Evolutionary conservation across 2,888 invertebrate genomes (phyloP).

Genomic region (Candidula unifasciata): DNA sequence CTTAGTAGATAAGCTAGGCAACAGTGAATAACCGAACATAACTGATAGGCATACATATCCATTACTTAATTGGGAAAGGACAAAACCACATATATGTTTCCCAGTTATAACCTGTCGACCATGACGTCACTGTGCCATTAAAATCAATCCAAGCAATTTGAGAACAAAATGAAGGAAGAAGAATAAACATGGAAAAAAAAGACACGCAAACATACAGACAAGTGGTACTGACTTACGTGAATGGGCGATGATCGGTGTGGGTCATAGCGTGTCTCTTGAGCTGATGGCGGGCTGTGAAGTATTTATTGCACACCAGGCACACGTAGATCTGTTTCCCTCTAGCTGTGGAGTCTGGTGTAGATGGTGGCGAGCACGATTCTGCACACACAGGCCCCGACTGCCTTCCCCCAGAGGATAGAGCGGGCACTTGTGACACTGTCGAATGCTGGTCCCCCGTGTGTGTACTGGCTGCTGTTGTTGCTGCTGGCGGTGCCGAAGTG

Average conservation of each 20-base stretch:
- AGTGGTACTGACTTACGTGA: neutral
- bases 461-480: neutral
- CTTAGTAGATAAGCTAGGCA: too few species aligned
- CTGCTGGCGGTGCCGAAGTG: neutral
- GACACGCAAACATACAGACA: slow-evolving; percentile 42
- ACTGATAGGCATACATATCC: too few species aligned
- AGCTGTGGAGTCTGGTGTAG: slow-evolving; percentile 32
- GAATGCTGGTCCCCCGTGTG: neutral
- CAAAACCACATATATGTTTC: too few species aligned
- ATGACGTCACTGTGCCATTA: too few species aligned
- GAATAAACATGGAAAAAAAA: neutral
- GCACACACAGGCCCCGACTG: neutral
- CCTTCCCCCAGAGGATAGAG: neutral
- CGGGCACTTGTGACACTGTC: neutral
- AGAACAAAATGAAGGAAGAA: neutral
- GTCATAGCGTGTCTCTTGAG: slow-evolving; percentile 46
- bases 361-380: slow-evolving; percentile 7
- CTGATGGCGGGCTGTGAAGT: slow-evolving; percentile 45
- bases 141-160: too few species aligned
- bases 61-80: too few species aligned
- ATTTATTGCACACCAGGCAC: slow-evolving; percentile 36
- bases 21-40: too few species aligned
- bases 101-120: too few species aligned
- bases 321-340: slow-evolving; percentile 6
- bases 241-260: slow-evolving; percentile 44